Evolutionary conservation across 2,888 invertebrate genomes (phyloP).

Genomic region (Carcina quercana): DNA sequence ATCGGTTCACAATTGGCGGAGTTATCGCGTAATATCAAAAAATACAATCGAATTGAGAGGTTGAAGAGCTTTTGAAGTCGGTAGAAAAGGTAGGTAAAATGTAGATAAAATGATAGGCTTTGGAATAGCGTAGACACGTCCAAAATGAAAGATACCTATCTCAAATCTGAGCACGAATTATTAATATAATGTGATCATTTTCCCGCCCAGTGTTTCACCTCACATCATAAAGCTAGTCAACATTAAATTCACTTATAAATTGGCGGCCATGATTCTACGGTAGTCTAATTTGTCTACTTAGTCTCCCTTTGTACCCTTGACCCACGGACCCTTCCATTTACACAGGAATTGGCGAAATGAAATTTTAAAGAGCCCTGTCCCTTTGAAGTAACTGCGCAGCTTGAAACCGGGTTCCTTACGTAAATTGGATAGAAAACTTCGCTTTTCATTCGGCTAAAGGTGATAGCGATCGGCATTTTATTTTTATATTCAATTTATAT

Average conservation of each 20-base stretch:
- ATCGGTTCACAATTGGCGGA: too few species aligned
- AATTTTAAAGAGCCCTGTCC: slow-evolving; percentile 39
- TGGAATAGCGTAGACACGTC: too few species aligned
- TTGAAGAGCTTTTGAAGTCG: too few species aligned
- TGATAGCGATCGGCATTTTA: slow-evolving; percentile 20
- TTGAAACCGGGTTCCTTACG: slow-evolving; percentile 20
- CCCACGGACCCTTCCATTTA: slow-evolving; percentile 29
- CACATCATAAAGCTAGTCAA: slow-evolving; percentile 7
- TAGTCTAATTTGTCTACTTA: slow-evolving; percentile 34
- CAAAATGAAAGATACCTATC: too few species aligned
- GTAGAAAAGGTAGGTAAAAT: too few species aligned
- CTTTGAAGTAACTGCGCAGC: slow-evolving; percentile 20
- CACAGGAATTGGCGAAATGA: slow-evolving; percentile 38
- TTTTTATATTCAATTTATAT: too few species aligned
- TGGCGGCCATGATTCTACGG: slow-evolving; percentile 18
- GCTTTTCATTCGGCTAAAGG: slow-evolving; percentile 21
- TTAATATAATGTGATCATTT: too few species aligned
- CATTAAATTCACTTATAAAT: slow-evolving; percentile 16
- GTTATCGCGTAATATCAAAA: too few species aligned
- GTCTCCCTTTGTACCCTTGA: slow-evolving; percentile 24
- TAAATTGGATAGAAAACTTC: slow-evolving; percentile 32
- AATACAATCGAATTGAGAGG: too few species aligned
- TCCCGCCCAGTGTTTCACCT: too few species aligned
- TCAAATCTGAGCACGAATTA: too few species aligned
- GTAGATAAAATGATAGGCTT: too few species aligned